These are phyloP conservation scores for Aphelenchoides fujianensis DNA, from an alignment of 1,140 invertebrate genomes.

Conservation along the genomic window DNA sequence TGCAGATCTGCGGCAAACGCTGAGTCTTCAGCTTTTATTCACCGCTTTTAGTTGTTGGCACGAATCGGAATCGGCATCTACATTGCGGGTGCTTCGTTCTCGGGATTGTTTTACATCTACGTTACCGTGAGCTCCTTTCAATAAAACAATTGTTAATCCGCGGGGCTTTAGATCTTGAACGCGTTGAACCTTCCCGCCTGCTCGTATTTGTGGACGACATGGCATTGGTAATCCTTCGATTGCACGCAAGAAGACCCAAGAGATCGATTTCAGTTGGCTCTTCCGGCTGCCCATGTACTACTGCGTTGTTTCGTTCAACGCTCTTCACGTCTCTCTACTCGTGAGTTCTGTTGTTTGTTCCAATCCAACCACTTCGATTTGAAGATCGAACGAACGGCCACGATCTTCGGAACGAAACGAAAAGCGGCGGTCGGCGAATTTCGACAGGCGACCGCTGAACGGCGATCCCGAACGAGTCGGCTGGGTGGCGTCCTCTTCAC, in stretches of 20 bases:
- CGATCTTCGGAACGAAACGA: slow-evolving; percentile 2
- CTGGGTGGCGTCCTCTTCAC: background rate
- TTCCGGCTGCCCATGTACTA: slow-evolving; percentile 4
- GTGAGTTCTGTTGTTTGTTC: too few relatives aligned
- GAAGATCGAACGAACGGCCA: background rate
- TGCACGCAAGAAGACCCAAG: too few relatives aligned
- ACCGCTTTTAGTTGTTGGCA: background rate
- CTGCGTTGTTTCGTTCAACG: background rate
- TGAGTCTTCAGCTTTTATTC: too few relatives aligned
- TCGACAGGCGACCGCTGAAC: background rate
- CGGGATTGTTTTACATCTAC: slow-evolving; percentile 7
- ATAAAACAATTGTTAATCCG: background rate
- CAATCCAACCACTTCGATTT: too few relatives aligned
- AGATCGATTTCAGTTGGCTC: background rate
- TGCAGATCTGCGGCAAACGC: too few relatives aligned
- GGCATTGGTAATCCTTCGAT: too few relatives aligned
- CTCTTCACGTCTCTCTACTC: background rate
- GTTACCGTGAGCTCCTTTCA: background rate
- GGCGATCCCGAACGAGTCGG: background rate
- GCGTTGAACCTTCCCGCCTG: background rate
- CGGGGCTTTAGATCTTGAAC: background rate
- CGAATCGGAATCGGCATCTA: background rate
- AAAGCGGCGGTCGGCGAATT: background rate
- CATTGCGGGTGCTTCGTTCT: background rate
- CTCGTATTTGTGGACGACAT: background rate